phyloP scores from a whole-genome alignment of 2,113 vertebrate species.

The Crotophaga sulcirostris region DNA sequence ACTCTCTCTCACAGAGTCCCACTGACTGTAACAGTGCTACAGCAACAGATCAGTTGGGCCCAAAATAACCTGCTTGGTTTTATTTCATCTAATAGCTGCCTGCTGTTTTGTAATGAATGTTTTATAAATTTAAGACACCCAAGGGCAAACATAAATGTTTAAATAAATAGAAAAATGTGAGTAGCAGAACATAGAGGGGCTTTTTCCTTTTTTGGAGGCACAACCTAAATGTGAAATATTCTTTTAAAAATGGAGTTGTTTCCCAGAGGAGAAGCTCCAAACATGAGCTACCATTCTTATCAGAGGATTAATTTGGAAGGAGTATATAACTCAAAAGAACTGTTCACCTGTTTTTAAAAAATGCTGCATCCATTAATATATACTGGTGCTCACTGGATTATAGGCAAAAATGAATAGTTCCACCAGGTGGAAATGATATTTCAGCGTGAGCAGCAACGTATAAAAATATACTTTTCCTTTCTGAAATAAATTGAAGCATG shows the following conservation, averaged over 20 bases:
- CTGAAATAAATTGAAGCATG: not conserved
- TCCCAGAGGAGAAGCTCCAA: not conserved
- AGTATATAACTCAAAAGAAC: not conserved
- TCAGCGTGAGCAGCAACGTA: not conserved
- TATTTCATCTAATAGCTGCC: constrained; percentile 34
- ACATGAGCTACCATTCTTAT: not conserved
- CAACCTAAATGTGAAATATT: constrained; percentile 20
- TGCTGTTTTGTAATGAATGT: constrained; percentile 48
- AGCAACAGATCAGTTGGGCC: not conserved
- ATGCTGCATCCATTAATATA: not conserved
- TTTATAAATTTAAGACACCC: constrained; percentile 48
- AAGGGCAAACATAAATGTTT: constrained; percentile 45
- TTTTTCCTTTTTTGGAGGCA: not conserved
- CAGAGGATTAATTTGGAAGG: not conserved
- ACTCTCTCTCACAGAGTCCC: not conserved
- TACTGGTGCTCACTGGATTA: not conserved
- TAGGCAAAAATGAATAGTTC: not conserved
- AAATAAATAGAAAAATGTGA: constrained; percentile 54
- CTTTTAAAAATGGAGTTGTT: not conserved
- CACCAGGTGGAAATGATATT: not conserved
- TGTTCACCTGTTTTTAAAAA: not conserved
- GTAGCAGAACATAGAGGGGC: not conserved
- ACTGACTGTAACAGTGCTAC: not conserved
- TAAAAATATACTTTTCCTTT: not conserved
- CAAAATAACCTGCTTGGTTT: constrained; percentile 1